A percentile compares a stretch with the other conserved stretches of the same genome.
These are phyloP conservation scores for Paramuricea clavata DNA, from an alignment of 92 coral and sea anemone species.

Conservation along the genomic window DNA sequence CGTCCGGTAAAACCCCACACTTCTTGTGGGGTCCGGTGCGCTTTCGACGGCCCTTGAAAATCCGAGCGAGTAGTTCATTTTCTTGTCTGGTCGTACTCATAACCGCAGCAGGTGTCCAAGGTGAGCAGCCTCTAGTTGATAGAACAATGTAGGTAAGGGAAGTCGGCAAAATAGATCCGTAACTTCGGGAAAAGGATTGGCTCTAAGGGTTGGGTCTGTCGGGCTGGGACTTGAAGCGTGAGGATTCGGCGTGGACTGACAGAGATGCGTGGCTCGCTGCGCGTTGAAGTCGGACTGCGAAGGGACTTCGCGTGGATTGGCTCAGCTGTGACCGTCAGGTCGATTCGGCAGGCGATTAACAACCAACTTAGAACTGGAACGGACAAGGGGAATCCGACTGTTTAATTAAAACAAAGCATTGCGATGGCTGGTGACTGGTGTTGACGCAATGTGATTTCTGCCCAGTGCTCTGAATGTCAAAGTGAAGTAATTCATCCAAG, in stretches of 20 bases:
- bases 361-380: too few relatives aligned
- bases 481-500: constrained; percentile 39
- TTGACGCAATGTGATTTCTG: too few relatives aligned
- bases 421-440: too few relatives aligned
- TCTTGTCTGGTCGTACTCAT: constrained; percentile 70
- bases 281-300: constrained; percentile 67
- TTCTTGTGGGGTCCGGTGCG: not conserved
- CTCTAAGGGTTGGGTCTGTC: constrained; percentile 61
- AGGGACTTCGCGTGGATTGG: constrained; percentile 67
- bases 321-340: constrained; percentile 66
- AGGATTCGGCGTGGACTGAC: too few relatives aligned
- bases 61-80: constrained; percentile 60
- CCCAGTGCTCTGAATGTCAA: constrained; percentile 38
- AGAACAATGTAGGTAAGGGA: not conserved
- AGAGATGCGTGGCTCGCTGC: too few relatives aligned
- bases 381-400: too few relatives aligned
- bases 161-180: not conserved
- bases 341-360: too few relatives aligned
- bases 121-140: constrained; percentile 74
- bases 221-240: constrained; percentile 71
- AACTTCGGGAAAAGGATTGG: not conserved
- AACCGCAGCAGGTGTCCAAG: constrained; percentile 85
- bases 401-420: too few relatives aligned
- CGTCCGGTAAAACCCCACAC: not conserved
- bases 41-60: constrained; percentile 44